These are phyloP conservation scores for Drosophila mimica DNA, from an alignment of 2,888 invertebrate genomes.

Conservation along the genomic window DNA sequence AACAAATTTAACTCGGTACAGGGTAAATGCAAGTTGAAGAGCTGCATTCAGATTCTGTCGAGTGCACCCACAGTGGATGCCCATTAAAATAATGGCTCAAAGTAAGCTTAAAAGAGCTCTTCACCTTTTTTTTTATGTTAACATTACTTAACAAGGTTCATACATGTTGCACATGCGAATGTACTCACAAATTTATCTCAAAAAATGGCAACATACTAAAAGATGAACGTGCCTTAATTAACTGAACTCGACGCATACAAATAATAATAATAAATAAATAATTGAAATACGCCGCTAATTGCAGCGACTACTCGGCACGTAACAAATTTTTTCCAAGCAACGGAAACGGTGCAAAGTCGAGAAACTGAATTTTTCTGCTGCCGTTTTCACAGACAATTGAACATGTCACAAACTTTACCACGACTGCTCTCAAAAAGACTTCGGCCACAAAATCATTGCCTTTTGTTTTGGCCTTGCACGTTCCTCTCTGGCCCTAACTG, in stretches of 20 bases:
- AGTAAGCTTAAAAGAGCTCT: not conserved
- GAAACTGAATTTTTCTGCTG: constrained; percentile 16
- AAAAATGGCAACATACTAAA: not conserved
- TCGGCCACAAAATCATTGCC: not conserved
- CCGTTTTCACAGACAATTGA: constrained; percentile 69
- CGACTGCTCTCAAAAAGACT: constrained; percentile 26
- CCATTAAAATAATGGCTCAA: not conserved
- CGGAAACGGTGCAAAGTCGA: not conserved
- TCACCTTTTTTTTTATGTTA: not conserved
- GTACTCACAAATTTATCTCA: not conserved
- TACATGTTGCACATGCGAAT: not conserved
- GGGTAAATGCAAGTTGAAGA: not conserved
- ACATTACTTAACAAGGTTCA: not conserved
- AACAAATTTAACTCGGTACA: not conserved
- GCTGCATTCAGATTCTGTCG: not conserved
- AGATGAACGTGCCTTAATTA: not conserved
- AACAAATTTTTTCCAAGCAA: constrained; percentile 17
- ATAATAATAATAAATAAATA: constrained; percentile 16
- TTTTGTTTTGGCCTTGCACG: constrained; percentile 27
- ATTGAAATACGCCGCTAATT: constrained; percentile 61
- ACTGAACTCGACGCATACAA: not conserved
- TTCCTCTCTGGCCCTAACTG: constrained; percentile 11
- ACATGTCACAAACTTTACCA: constrained; percentile 51
- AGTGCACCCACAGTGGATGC: not conserved
- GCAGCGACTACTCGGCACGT: constrained; percentile 38